A percentile compares a stretch with the other conserved stretches of the same genome.
phyloP scores from a whole-genome alignment of 1,140 invertebrate genomes.

The Nymphalis io region DNA sequence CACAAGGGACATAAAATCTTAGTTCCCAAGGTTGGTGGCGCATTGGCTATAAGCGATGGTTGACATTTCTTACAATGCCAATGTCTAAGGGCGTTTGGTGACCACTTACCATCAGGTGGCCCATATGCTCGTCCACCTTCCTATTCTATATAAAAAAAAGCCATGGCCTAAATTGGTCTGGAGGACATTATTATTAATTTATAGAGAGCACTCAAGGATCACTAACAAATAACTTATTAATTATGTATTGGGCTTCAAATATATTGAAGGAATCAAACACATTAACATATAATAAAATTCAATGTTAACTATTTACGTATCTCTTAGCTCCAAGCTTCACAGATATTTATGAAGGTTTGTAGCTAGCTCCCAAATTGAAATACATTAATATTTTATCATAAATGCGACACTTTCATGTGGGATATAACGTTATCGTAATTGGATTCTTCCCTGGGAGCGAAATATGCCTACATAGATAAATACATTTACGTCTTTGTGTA shows the following conservation, averaged over 20 bases:
- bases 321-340: slow-evolving; percentile 60
- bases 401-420: slow-evolving; percentile 78
- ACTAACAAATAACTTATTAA: neutral
- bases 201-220: too few species aligned
- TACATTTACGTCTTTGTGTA: slow-evolving; percentile 48
- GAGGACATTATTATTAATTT: too few species aligned
- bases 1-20: too few species aligned
- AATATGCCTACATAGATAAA: slow-evolving; percentile 58
- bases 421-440: slow-evolving; percentile 79
- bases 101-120: too few species aligned
- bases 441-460: slow-evolving; percentile 72
- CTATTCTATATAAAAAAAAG: too few species aligned
- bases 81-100: too few species aligned
- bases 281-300: slow-evolving; percentile 71
- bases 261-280: neutral
- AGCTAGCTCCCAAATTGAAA: slow-evolving; percentile 78
- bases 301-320: slow-evolving; percentile 75
- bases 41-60: too few species aligned
- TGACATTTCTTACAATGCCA: too few species aligned
- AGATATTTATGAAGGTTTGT: slow-evolving; percentile 78
- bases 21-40: too few species aligned
- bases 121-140: too few species aligned
- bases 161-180: too few species aligned
- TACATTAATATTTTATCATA: slow-evolving; percentile 81
- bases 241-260: neutral